These are phyloP conservation scores for Turritopsis rubra DNA, from an alignment of 30 jellyfish, hydroid and myxozoan genomes.

Conservation along the genomic window DNA sequence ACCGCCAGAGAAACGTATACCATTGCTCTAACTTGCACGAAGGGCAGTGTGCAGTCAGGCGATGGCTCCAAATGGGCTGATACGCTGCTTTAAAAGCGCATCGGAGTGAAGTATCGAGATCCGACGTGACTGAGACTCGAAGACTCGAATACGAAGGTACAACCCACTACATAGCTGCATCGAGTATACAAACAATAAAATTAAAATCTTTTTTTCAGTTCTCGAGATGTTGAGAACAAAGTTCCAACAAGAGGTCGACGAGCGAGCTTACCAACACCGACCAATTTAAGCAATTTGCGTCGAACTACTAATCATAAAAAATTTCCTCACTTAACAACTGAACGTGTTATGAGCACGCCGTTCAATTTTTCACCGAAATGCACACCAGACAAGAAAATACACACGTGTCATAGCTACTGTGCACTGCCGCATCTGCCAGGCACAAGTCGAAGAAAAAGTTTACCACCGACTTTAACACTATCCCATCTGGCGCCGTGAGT, in stretches of 20 bases:
- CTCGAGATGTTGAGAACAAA: neutral
- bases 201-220: neutral
- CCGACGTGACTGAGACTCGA: no score
- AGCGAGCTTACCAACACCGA: neutral
- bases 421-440: constrained; percentile 33
- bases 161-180: no score
- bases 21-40: no score
- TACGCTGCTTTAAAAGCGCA: no score
- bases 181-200: neutral
- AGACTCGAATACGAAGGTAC: no score
- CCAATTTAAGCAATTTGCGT: neutral
- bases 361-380: constrained; percentile 2
- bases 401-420: constrained; percentile 26
- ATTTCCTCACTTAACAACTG: neutral
- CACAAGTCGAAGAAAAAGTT: constrained; percentile 7
- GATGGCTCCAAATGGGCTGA: no score
- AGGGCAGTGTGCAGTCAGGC: no score
- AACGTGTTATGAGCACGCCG: constrained; percentile 11
- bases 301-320: constrained; percentile 4
- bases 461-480: neutral
- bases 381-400: neutral
- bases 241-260: neutral
- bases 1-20: no score
- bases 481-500: neutral
- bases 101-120: no score